Percentiles rank a stretch among this genome's conserved stretches.
Evolutionary conservation across 2,888 invertebrate genomes (phyloP).

Genomic region (Schrankia costaestrigalis): DNA sequence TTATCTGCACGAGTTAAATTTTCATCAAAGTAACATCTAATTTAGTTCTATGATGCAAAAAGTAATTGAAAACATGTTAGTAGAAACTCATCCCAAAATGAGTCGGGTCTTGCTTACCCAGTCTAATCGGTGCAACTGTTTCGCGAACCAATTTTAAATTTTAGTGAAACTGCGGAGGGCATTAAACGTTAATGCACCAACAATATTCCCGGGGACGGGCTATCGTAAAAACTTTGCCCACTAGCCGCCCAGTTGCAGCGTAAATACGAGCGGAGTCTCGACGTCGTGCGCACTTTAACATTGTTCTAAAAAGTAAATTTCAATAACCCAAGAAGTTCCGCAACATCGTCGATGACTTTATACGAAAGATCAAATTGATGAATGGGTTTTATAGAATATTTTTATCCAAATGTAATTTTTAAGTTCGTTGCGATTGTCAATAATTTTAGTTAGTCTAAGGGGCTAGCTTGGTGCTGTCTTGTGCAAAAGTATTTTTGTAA

Average conservation of each 20-base stretch:
- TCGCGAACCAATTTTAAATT: conserved; percentile 68
- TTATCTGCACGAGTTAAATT: neutral
- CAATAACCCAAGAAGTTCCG: conserved; percentile 65
- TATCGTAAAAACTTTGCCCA: conserved; percentile 73
- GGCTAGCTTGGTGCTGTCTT: no score
- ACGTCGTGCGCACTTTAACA: conserved; percentile 64
- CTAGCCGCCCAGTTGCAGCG: conserved; percentile 48
- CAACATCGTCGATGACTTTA: conserved; percentile 47
- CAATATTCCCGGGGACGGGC: conserved; percentile 63
- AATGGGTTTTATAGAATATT: conserved; percentile 37
- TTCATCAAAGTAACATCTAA: conserved; percentile 12
- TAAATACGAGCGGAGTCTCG: conserved; percentile 32
- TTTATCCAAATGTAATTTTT: no score
- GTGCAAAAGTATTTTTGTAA: no score
- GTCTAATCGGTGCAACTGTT: conserved; percentile 59
- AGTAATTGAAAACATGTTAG: conserved; percentile 26
- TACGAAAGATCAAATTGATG: conserved; percentile 36
- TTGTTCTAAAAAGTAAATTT: conserved; percentile 72
- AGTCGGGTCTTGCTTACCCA: conserved; percentile 41
- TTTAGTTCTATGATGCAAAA: conserved; percentile 26
- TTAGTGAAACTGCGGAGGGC: conserved; percentile 56
- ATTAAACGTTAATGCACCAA: conserved; percentile 75
- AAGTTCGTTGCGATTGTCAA: no score
- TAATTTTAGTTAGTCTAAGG: no score
- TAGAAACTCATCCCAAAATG: conserved; percentile 39